Evolutionary conservation across 1,140 invertebrate species (phyloP).

Genomic region (Camponotus pennsylvanicus): DNA sequence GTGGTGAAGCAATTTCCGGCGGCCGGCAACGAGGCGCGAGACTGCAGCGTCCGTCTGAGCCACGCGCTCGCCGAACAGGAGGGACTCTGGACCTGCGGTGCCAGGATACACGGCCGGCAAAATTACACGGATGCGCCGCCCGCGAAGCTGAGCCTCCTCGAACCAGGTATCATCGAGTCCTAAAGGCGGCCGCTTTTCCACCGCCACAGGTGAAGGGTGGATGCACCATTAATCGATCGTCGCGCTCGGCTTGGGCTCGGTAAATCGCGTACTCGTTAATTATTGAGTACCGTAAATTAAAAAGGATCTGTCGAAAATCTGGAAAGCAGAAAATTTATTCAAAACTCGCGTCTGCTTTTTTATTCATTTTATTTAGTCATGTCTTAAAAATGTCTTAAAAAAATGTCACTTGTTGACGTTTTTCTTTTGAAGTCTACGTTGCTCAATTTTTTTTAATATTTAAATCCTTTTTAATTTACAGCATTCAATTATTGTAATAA

Average conservation of each 20-base stretch:
- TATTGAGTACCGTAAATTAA: not conserved
- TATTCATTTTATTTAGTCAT: not conserved
- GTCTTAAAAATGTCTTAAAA: not conserved
- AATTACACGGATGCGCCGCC: slow-evolving; percentile 84
- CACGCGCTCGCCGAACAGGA: slow-evolving; percentile 82
- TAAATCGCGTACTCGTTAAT: slow-evolving; percentile 2
- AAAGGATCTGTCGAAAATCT: not conserved
- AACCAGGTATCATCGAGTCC: slow-evolving; percentile 84
- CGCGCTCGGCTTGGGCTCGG: slow-evolving; percentile 26
- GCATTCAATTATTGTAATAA: slow-evolving; percentile 26
- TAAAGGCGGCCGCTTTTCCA: slow-evolving; percentile 67
- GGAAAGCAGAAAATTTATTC: not conserved
- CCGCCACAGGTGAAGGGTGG: slow-evolving; percentile 58
- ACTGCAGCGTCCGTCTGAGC: slow-evolving; percentile 83
- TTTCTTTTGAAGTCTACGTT: not conserved
- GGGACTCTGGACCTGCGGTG: slow-evolving; percentile 84
- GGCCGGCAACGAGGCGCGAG: slow-evolving; percentile 80
- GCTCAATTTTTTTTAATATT: not conserved
- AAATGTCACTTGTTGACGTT: not conserved
- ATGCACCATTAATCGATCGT: slow-evolving; percentile 50
- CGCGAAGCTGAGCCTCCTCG: slow-evolving; percentile 84
- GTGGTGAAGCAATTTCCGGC: slow-evolving; percentile 84
- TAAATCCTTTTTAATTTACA: slow-evolving; percentile 30
- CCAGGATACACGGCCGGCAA: slow-evolving; percentile 78
- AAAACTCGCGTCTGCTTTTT: not conserved